These are phyloP conservation scores for Leguminivora glycinivorella DNA, from an alignment of 1,140 invertebrate genomes.

Conservation along the genomic window DNA sequence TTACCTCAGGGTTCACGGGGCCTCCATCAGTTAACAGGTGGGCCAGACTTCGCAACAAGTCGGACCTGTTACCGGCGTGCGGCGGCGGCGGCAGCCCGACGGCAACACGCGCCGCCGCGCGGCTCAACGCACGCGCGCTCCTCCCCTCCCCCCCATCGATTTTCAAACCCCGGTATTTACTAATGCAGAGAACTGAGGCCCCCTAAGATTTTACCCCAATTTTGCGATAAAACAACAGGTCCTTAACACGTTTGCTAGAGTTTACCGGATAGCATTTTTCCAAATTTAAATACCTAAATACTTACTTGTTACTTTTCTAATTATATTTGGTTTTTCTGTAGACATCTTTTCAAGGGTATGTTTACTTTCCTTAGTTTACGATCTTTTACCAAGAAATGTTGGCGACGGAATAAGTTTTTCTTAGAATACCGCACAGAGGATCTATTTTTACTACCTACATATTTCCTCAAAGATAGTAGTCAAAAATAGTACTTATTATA, in stretches of 20 bases:
- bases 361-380: not conserved
- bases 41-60: conserved; percentile 65
- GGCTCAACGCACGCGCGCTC: conserved; percentile 61
- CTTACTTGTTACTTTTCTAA: too few species aligned
- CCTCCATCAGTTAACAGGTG: conserved; percentile 74
- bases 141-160: conserved; percentile 60
- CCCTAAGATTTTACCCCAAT: conserved; percentile 57
- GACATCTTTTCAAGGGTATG: not conserved
- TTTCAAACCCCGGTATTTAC: conserved; percentile 71
- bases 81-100: conserved; percentile 54
- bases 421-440: too few species aligned
- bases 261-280: not conserved
- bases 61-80: conserved; percentile 62
- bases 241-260: not conserved
- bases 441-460: too few species aligned
- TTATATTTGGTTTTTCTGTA: not conserved
- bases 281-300: too few species aligned
- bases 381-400: not conserved
- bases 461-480: too few species aligned
- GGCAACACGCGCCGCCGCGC: conserved; percentile 54
- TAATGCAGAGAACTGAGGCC: conserved; percentile 66
- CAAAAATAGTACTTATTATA: too few species aligned
- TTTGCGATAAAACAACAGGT: conserved; percentile 37
- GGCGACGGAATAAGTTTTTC: not conserved
- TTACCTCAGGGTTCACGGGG: conserved; percentile 65